Conservation (phyloP, 2,113 vertebrate genomes). For the Oncorhynchus mykiss region DNA sequence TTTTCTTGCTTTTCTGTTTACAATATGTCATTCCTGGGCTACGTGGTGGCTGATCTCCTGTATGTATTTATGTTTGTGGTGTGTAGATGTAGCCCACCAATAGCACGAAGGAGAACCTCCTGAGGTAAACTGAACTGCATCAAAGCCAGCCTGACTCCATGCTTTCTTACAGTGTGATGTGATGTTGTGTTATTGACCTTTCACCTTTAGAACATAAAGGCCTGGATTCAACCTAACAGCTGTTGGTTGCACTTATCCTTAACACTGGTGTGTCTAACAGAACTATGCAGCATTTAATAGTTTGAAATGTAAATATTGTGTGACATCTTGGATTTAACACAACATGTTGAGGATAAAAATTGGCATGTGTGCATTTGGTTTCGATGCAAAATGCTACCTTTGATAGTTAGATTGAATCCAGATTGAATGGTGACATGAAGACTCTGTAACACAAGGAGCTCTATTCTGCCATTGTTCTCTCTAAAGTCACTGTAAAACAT, state of each 20-base stretch:
- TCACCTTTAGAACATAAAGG: constrained; percentile 7
- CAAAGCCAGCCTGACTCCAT: constrained; percentile 48
- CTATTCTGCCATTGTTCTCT: neutral
- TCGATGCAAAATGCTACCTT: constrained; percentile 3
- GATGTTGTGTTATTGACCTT: constrained; percentile 29
- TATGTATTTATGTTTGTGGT: constrained; percentile 81
- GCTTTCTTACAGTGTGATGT: constrained; percentile 46
- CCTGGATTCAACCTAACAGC: constrained; percentile 35
- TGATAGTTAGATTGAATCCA: constrained; percentile 41
- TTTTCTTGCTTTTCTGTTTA: neutral
- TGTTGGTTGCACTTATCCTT: neutral
- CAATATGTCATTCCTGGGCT: no score
- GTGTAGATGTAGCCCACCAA: constrained; percentile 88
- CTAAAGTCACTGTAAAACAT: no score
- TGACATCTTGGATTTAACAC: neutral
- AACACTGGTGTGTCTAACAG: no score
- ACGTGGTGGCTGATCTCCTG: constrained; percentile 17
- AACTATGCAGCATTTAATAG: neutral
- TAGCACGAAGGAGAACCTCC: constrained; percentile 76
- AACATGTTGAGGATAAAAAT: neutral
- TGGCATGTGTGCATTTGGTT: no score
- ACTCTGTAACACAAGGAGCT: constrained; percentile 16
- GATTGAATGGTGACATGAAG: constrained; percentile 36
- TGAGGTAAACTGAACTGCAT: constrained; percentile 79
- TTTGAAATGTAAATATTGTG: neutral